Evolutionary conservation across 2,797 vertebrate species (phyloP).

Genomic region (Periparus ater): DNA sequence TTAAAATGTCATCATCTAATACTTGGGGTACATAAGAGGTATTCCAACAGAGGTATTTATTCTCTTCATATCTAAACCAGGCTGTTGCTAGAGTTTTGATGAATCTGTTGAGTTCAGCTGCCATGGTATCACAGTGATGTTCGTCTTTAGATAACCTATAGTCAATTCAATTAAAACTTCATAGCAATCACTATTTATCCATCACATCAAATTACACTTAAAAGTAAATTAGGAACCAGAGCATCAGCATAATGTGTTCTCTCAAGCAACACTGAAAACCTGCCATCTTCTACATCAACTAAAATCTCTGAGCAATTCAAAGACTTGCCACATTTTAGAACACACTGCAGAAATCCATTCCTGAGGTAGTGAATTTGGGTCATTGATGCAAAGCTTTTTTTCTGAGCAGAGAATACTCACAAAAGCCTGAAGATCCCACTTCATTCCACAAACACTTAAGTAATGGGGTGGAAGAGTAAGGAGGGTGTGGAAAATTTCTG

Average conservation of each 20-base stretch:
- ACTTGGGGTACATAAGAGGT: background rate
- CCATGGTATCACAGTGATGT: background rate
- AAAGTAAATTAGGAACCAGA: background rate
- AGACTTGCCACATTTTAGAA: background rate
- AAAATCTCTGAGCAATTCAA: background rate
- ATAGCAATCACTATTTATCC: background rate
- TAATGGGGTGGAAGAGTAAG: fast-evolving
- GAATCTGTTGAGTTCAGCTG: background rate
- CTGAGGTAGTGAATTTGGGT: background rate
- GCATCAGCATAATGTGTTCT: background rate
- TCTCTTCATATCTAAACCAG: background rate
- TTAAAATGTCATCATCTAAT: background rate
- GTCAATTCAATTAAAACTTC: background rate
- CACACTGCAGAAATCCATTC: background rate
- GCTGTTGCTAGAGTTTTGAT: background rate
- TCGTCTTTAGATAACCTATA: background rate
- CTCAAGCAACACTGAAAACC: background rate
- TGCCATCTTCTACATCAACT: background rate
- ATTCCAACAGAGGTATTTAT: background rate
- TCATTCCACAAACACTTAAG: background rate
- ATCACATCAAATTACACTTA: constrained; percentile 32
- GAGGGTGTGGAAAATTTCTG: background rate
- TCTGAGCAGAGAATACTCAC: background rate
- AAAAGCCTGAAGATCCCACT: background rate
- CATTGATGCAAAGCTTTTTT: background rate